A percentile compares a stretch with the other conserved stretches of the same genome.
Evolutionary conservation across 2,888 invertebrate genomes (phyloP).

Genomic region (Brachynemurus nebulosus): DNA sequence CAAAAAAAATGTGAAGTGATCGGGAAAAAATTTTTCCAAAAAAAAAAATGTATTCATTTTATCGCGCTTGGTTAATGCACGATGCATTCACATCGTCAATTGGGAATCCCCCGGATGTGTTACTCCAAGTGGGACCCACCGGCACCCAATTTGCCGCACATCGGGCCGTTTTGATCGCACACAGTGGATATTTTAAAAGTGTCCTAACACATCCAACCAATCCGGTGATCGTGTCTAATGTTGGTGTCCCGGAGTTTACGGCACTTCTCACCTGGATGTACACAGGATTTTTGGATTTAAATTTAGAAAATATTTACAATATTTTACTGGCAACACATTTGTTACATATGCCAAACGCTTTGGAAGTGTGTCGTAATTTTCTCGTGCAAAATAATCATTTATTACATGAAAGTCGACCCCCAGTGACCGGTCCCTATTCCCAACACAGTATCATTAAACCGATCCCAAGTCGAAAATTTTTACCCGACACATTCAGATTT

Average conservation of each 20-base stretch:
- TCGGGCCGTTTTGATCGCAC: conserved; percentile 45
- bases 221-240: conserved; percentile 38
- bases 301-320: conserved; percentile 54
- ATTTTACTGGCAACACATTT: conserved; percentile 56
- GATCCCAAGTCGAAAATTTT: conserved; percentile 35
- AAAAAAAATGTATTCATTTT: conserved; percentile 31
- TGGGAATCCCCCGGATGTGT: conserved; percentile 42
- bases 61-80: conserved; percentile 31
- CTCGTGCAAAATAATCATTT: conserved; percentile 38
- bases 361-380: conserved; percentile 52
- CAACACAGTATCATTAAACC: conserved; percentile 36
- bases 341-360: conserved; percentile 56
- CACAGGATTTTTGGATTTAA: conserved; percentile 55
- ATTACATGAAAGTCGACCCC: conserved; percentile 7
- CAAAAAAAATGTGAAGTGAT: not conserved
- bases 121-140: conserved; percentile 46
- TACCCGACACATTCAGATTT: conserved; percentile 24
- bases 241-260: conserved; percentile 47
- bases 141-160: conserved; percentile 55
- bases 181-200: conserved; percentile 58
- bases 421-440: conserved; percentile 11
- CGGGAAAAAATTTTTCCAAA: too few species aligned
- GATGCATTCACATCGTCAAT: conserved; percentile 21
- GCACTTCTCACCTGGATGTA: conserved; percentile 61
- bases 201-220: conserved; percentile 33